A percentile compares a stretch with the other conserved stretches of the same genome.
Evolutionary conservation across 53 echinoderm and acorn worm species (phyloP).

Genomic region (Astropecten irregularis): DNA sequence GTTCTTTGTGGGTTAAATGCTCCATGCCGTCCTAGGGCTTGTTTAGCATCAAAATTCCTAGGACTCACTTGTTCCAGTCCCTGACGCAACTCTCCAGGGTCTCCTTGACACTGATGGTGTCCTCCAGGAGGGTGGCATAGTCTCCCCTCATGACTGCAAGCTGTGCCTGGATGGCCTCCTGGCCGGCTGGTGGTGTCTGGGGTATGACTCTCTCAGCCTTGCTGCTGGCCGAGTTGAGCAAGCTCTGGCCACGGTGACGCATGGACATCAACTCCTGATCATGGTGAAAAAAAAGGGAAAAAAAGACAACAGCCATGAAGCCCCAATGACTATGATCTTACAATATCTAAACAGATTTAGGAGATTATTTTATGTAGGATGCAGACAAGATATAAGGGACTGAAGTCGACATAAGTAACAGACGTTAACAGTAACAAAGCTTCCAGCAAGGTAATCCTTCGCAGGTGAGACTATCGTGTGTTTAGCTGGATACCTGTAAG

Average conservation of each 20-base stretch:
- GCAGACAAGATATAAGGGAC: no score
- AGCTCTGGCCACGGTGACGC: constrained; percentile 79
- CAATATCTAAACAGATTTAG: no score
- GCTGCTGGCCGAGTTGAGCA: constrained; percentile 69
- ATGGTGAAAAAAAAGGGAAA: not conserved
- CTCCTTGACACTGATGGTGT: constrained; percentile 65
- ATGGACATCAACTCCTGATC: constrained; percentile 77
- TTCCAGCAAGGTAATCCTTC: no score
- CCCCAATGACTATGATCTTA: no score
- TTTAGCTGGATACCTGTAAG: constrained; percentile 82
- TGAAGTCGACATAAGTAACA: no score
- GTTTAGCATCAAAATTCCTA: no score
- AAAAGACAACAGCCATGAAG: no score
- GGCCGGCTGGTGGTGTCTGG: constrained; percentile 61
- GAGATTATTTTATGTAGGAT: no score
- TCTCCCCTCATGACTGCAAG: constrained; percentile 33
- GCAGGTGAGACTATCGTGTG: no score
- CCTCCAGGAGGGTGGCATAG: constrained; percentile 62
- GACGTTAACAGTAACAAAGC: no score
- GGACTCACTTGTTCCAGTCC: constrained; percentile 43
- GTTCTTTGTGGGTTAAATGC: no score
- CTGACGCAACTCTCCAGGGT: constrained; percentile 57
- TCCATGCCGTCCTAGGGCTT: no score
- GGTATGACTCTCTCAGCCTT: constrained; percentile 80
- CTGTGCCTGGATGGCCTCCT: constrained; percentile 58